Conservation (phyloP, 1,140 invertebrate species). For the Drosophila ambigua region DNA sequence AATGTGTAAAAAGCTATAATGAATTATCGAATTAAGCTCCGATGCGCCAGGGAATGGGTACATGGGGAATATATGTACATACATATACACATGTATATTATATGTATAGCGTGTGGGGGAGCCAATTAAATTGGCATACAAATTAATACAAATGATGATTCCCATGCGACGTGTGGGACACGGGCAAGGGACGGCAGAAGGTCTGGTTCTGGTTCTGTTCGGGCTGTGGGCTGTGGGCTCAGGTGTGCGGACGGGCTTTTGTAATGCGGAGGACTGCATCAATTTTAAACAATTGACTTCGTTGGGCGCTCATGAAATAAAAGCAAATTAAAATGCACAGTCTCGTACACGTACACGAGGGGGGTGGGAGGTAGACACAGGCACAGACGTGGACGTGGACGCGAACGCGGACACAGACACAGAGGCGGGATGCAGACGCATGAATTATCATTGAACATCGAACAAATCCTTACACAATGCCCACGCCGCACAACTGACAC, state of each 20-base stretch:
- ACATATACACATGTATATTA: no score
- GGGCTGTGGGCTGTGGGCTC: slow-evolving; percentile 27
- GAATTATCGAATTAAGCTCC: slow-evolving; percentile 75
- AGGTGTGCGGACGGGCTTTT: slow-evolving; percentile 44
- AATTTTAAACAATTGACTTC: slow-evolving; percentile 75
- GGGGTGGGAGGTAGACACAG: neutral
- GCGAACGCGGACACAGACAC: slow-evolving; percentile 7
- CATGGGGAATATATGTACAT: no score
- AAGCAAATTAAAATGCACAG: slow-evolving; percentile 76
- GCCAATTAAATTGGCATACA: slow-evolving; percentile 78
- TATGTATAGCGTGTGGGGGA: slow-evolving; percentile 13
- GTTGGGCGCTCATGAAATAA: slow-evolving; percentile 48
- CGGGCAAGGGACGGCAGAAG: slow-evolving; percentile 4
- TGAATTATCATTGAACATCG: slow-evolving; percentile 65
- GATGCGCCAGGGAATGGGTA: slow-evolving; percentile 21
- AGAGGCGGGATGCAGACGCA: slow-evolving; percentile 22
- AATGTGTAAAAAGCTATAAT: slow-evolving; percentile 62
- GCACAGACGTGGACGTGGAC: slow-evolving; percentile 1
- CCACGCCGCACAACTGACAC: slow-evolving; percentile 80
- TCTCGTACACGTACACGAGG: slow-evolving; percentile 16
- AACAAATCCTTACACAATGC: slow-evolving; percentile 83
- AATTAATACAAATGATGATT: slow-evolving; percentile 76
- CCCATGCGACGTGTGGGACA: slow-evolving; percentile 16
- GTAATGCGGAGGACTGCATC: slow-evolving; percentile 39
- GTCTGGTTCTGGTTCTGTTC: slow-evolving; percentile 21